phyloP scores from a whole-genome alignment of 2,113 vertebrate species.

The Erinaceus europaeus region DNA sequence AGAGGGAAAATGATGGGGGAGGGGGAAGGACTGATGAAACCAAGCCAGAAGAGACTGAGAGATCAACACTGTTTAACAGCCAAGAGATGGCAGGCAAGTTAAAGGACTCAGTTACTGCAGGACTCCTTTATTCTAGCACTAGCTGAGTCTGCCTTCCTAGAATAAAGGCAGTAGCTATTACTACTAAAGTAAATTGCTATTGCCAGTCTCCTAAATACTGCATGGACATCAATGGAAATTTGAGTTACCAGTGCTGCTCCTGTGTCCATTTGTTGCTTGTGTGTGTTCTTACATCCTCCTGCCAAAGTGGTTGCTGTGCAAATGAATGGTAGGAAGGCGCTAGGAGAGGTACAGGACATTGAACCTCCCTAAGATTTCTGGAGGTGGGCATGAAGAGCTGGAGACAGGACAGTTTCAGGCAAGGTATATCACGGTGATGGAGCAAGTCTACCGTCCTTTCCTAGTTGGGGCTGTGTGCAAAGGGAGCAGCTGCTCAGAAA shows the following conservation, averaged over 20 bases:
- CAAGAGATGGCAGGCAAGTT: not conserved
- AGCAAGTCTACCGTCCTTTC: not conserved
- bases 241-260: not conserved
- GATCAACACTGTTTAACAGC: slow-evolving; percentile 70
- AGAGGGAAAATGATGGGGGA: slow-evolving; percentile 71
- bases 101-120: not conserved
- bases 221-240: not conserved
- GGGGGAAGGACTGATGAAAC: slow-evolving; percentile 75
- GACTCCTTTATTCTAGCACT: not conserved
- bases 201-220: not conserved
- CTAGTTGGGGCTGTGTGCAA: not conserved
- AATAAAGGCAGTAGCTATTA: not conserved
- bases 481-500: not conserved
- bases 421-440: fast-evolving
- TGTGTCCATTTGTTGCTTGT: not conserved
- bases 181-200: not conserved
- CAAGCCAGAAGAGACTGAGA: slow-evolving; percentile 66
- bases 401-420: not conserved
- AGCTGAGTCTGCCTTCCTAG: not conserved
- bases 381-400: not conserved
- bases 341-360: not conserved
- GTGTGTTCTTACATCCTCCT: too few species aligned
- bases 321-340: not conserved
- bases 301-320: not conserved
- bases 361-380: not conserved